phyloP scores from a whole-genome alignment of 2,113 vertebrate species.

The Mungos mungo region DNA sequence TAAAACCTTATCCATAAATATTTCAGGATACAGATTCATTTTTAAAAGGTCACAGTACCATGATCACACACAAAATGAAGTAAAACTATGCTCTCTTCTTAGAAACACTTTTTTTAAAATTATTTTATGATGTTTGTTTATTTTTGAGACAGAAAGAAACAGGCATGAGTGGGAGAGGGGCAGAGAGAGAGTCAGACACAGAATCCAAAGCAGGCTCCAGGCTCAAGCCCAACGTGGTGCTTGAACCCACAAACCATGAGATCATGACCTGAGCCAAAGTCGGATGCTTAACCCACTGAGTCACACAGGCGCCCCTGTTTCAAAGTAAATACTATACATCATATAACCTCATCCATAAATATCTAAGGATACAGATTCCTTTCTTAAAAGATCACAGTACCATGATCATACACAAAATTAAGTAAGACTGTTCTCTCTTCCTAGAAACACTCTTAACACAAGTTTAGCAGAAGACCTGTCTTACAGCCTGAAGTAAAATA shows the following conservation, averaged over 20 bases:
- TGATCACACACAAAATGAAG: background rate
- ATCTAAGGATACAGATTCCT: conserved; percentile 13
- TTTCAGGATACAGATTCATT: background rate
- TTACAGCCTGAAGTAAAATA: background rate
- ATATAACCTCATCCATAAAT: background rate
- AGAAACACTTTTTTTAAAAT: background rate
- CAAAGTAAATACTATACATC: background rate
- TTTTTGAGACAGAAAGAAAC: too few species aligned
- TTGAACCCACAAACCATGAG: too few species aligned
- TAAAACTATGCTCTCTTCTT: background rate
- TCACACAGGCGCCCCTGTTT: too few species aligned
- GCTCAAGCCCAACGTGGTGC: too few species aligned
- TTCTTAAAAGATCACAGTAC: conserved; percentile 1
- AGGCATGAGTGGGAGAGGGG: too few species aligned
- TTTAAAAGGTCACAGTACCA: background rate
- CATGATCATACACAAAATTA: background rate
- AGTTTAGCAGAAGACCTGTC: background rate
- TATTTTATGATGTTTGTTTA: too few species aligned
- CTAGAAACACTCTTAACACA: background rate
- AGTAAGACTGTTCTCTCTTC: background rate
- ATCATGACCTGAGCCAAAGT: too few species aligned
- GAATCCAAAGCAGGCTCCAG: too few species aligned
- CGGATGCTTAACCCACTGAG: too few species aligned
- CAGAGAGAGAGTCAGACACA: too few species aligned
- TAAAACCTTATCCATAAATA: background rate